phyloP scores from a whole-genome alignment of 2,888 invertebrate species.

The Drosophila anceps region DNA sequence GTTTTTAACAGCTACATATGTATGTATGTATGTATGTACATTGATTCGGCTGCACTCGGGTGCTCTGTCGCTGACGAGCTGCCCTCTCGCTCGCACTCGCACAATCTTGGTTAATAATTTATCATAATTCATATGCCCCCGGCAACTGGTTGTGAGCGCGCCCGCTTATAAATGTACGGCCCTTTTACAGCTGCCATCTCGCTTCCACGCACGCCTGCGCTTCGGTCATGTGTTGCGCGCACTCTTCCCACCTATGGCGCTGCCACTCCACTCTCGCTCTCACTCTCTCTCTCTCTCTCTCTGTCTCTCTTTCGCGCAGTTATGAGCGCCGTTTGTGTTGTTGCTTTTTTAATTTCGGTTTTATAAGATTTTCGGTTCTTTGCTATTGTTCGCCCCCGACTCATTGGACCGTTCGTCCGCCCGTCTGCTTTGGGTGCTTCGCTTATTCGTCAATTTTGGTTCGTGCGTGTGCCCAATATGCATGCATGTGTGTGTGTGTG shows the following conservation, averaged over 20 bases:
- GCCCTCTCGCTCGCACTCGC: constrained; percentile 53
- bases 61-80: constrained; percentile 22
- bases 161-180: constrained; percentile 46
- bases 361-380: constrained; percentile 78
- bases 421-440: constrained; percentile 67
- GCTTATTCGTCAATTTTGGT: constrained; percentile 77
- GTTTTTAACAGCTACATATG: constrained; percentile 29
- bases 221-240: constrained; percentile 54
- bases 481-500: constrained; percentile 11
- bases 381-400: constrained; percentile 56
- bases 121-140: constrained; percentile 83
- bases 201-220: constrained; percentile 58
- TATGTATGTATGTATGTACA: background rate
- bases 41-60: constrained; percentile 28
- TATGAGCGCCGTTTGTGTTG: constrained; percentile 63
- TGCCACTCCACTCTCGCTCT: constrained; percentile 24
- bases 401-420: constrained; percentile 18
- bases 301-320: constrained; percentile 63
- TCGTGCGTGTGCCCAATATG: constrained; percentile 35
- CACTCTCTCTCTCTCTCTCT: constrained; percentile 33
- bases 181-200: constrained; percentile 62
- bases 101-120: constrained; percentile 79
- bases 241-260: constrained; percentile 33
- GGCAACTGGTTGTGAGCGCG: constrained; percentile 68
- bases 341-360: constrained; percentile 79